Evolutionary conservation across 2,113 vertebrate genomes (phyloP).

Genomic region (Calyptomena viridis): DNA sequence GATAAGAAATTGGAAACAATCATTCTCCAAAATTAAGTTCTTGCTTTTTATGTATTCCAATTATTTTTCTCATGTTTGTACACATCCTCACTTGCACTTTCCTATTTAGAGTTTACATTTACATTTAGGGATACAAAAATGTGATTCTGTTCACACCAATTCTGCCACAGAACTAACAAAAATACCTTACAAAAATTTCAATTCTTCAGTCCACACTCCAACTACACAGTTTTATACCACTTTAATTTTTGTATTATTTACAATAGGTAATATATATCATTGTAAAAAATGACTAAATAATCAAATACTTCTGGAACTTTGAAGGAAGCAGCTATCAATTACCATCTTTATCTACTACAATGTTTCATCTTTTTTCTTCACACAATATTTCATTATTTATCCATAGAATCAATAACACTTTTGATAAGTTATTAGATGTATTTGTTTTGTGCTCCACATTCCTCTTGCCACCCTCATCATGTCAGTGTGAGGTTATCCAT

Average conservation of each 20-base stretch:
- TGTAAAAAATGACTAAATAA: not conserved
- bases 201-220: not conserved
- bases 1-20: not conserved
- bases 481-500: slow-evolving; percentile 2
- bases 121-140: not conserved
- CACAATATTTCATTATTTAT: not conserved
- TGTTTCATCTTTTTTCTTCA: not conserved
- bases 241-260: not conserved
- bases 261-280: not conserved
- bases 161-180: not conserved
- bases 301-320: not conserved
- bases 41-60: not conserved
- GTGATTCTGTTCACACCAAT: not conserved
- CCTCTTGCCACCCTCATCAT: slow-evolving; percentile 9
- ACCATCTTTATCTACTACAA: not conserved
- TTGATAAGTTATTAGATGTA: slow-evolving; percentile 1
- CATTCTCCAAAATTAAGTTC: not conserved
- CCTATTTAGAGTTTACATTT: not conserved
- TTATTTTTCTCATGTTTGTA: not conserved
- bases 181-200: not conserved
- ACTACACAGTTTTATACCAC: not conserved
- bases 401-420: not conserved
- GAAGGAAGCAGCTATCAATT: not conserved
- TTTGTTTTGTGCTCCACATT: not conserved
- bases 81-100: not conserved